These are phyloP conservation scores for Rhopalosiphum padi DNA, from an alignment of 1,140 invertebrate genomes.

Conservation along the genomic window DNA sequence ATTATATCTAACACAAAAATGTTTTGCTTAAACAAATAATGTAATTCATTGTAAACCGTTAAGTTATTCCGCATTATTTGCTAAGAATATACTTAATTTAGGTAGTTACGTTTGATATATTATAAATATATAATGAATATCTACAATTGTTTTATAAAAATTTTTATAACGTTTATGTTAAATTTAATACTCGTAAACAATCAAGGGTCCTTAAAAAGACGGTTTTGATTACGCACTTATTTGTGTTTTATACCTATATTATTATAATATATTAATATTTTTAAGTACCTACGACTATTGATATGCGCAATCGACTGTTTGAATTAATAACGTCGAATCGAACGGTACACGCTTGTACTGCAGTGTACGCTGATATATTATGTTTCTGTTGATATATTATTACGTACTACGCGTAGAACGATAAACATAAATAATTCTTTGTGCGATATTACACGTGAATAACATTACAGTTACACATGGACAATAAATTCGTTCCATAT, in stretches of 20 bases:
- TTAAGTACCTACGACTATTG: background rate
- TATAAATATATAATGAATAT: too few species aligned
- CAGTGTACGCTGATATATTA: background rate
- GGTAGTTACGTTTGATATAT: too few species aligned
- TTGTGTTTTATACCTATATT: background rate
- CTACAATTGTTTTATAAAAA: too few species aligned
- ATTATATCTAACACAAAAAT: background rate
- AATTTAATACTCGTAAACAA: too few species aligned
- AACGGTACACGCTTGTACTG: background rate
- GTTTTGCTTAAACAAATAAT: background rate
- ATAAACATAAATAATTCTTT: background rate
- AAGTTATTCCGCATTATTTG: background rate
- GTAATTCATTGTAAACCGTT: background rate
- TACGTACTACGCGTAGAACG: background rate
- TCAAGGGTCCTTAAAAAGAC: background rate
- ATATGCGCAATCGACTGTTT: background rate
- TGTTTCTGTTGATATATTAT: too few species aligned
- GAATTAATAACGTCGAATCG: background rate
- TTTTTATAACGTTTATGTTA: too few species aligned
- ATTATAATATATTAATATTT: background rate
- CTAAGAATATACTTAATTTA: background rate
- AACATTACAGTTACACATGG: background rate
- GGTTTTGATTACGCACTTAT: background rate
- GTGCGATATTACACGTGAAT: background rate
- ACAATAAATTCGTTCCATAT: background rate